Percentiles rank a stretch among this genome's conserved stretches.
phyloP scores from a whole-genome alignment of 2,113 vertebrate species.

The Plecotus auritus region DNA sequence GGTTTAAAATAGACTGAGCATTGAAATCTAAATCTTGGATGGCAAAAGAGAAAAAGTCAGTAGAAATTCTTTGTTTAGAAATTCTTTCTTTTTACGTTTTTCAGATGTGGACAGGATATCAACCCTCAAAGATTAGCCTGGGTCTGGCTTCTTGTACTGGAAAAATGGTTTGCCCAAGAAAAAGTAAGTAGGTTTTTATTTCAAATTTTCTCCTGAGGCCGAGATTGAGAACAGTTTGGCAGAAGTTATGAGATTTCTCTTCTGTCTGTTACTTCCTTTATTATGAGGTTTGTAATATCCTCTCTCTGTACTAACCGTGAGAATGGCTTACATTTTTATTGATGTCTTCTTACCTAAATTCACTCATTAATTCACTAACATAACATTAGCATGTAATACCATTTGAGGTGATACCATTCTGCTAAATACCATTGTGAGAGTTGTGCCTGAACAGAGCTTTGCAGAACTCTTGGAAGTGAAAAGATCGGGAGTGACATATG shows the following conservation, averaged over 20 bases:
- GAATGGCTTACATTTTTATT: conserved; percentile 4
- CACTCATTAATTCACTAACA: not conserved
- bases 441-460: conserved; percentile 6
- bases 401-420: not conserved
- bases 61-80: conserved; percentile 5
- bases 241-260: not conserved
- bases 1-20: not conserved
- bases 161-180: conserved; percentile 85
- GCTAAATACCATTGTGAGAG: not conserved
- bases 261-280: conserved; percentile 22
- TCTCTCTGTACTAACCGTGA: not conserved
- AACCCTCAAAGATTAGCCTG: conserved; percentile 90
- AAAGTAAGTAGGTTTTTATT: conserved; percentile 80
- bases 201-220: not conserved
- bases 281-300: not conserved
- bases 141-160: conserved; percentile 93
- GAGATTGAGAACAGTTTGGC: conserved; percentile 8
- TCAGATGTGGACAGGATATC: conserved; percentile 81
- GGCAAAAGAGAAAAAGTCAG: not conserved
- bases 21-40: not conserved
- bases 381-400: not conserved
- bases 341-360: not conserved
- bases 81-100: conserved; percentile 49
- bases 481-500: not conserved
- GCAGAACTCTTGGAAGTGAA: not conserved